Evolutionary conservation across 2,888 invertebrate species (phyloP).

Genomic region (Meteorus colon): DNA sequence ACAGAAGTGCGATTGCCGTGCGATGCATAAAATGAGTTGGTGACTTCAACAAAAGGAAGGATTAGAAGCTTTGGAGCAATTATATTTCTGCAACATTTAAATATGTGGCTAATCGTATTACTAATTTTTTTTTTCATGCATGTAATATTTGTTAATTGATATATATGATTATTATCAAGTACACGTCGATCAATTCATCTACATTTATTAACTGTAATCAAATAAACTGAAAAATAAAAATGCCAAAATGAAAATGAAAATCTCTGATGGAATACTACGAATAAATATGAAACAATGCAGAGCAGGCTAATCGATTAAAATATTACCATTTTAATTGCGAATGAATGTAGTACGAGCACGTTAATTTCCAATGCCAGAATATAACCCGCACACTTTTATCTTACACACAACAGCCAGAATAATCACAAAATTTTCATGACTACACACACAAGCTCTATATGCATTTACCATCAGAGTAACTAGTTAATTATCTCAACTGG

Average conservation of each 20-base stretch:
- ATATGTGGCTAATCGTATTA: neutral
- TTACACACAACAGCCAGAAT: conserved; percentile 18
- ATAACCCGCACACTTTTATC: neutral
- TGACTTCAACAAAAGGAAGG: neutral
- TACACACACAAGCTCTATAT: neutral
- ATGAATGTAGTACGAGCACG: conserved; percentile 6
- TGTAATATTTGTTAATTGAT: neutral
- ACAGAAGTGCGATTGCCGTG: neutral
- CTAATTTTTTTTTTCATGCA: neutral
- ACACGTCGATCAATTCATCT: neutral
- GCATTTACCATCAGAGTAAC: conserved; percentile 35
- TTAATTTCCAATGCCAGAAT: conserved; percentile 9
- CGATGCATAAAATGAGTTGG: conserved; percentile 1
- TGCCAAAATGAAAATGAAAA: neutral
- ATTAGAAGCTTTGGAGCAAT: neutral
- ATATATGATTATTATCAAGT: neutral
- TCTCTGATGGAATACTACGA: neutral
- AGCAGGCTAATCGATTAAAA: conserved; percentile 23
- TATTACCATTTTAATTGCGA: conserved; percentile 35
- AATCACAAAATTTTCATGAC: conserved; percentile 23
- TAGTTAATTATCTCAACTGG: conserved; percentile 26
- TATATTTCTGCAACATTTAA: neutral
- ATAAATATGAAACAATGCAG: neutral
- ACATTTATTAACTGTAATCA: neutral
- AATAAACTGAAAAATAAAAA: neutral